Base-by-base conservation (phyloP, 2,888 invertebrate species). In the Archaeoteleia sp. region DNA sequence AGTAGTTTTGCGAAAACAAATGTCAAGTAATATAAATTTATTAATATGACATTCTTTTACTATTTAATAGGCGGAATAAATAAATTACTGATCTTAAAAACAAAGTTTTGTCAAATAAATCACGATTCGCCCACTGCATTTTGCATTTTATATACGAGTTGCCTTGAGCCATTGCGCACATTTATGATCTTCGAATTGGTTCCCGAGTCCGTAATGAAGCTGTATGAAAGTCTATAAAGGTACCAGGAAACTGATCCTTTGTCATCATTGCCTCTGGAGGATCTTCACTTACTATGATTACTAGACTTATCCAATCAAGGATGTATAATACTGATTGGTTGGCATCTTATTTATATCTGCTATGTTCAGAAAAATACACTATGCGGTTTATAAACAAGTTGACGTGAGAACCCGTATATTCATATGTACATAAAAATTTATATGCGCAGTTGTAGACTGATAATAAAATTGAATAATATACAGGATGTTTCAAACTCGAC, bases 101-200 rank as follows among this genome's bases (percentile, higher is more conserved):
- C 14, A 20, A 51, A 51, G 53, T 54, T 35, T 34, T 25, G 37
- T 43, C 14, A 15, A 67, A 27, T 67, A 60, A 67, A 61, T 67
- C 60, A 54, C 51, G 53, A 72, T 71, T 71, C 63, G 46, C 27
- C 25, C 46, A 54, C 45, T 62, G 53, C 35, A 48, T 48, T 48
- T 48, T 62, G 54, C 45, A 37, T 51, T 57, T 55, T 63, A 53
- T 63, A 63, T 62, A 54, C 45, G 53, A 66, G 63, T 49, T 25
- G 71, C 74, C 71, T 55, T 49, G 46, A 65, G 70, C 60, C 58
- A 63, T 55, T 48, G 62, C 53, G 51, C 55, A 66, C 72, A 71
- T 81, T 81, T 81, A 81, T 77, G 76, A 75, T 70, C 76, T 66
- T 73, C 74, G 76, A 79, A 81, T 78, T 77, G 78, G 69, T 75